phyloP scores from a whole-genome alignment of 2,113 vertebrate genomes.

The Monopterus albus region DNA sequence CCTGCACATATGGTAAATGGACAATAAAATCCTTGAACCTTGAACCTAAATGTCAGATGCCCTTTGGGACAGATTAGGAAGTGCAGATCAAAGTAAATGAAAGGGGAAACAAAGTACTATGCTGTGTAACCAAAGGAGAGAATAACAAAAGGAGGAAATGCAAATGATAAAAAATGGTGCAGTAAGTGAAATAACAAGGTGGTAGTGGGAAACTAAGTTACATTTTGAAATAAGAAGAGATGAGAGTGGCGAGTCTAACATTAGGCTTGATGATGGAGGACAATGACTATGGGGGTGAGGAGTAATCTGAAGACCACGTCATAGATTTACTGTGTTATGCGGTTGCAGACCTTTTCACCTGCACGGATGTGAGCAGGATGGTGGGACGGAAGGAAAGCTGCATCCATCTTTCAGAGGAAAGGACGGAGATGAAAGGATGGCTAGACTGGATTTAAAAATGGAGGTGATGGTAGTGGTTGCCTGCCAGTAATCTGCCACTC shows the following conservation, averaged over 20 bases:
- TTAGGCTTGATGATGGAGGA: too few relatives aligned
- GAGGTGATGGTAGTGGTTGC: too few relatives aligned
- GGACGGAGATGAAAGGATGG: background rate
- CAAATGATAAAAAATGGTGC: background rate
- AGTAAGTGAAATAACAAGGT: background rate
- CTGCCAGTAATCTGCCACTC: background rate
- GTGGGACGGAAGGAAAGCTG: background rate
- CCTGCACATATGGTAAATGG: too few relatives aligned
- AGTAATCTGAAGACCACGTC: too few relatives aligned
- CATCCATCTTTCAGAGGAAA: background rate
- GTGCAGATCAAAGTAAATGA: conserved; percentile 32
- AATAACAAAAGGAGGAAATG: background rate
- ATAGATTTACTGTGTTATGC: too few relatives aligned
- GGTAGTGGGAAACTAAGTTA: background rate
- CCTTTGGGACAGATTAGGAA: conserved; percentile 51
- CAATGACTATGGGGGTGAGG: too few relatives aligned
- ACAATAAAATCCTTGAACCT: too few relatives aligned
- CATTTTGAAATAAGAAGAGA: too few relatives aligned
- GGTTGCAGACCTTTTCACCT: background rate
- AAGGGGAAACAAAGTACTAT: background rate
- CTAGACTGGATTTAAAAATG: background rate
- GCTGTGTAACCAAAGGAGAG: background rate
- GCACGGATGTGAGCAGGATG: background rate
- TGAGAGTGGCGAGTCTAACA: too few relatives aligned
- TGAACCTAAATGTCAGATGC: too few relatives aligned